A percentile compares a stretch with the other conserved stretches of the same genome.
phyloP scores from a whole-genome alignment of 2,888 invertebrate genomes.

The Alcis repandata region DNA sequence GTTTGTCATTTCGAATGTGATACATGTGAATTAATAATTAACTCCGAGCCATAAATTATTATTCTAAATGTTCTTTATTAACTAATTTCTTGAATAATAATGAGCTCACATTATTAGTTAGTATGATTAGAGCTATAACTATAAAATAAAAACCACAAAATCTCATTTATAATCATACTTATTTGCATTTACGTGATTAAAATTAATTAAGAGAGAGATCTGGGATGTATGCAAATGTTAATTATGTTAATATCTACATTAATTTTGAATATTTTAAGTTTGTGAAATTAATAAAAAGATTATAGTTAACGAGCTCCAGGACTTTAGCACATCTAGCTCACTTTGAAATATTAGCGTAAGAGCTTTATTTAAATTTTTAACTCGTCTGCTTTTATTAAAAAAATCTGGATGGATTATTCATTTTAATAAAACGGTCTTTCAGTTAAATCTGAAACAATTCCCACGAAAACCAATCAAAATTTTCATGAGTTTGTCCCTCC shows the following conservation, averaged over 20 bases:
- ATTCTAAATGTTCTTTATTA: constrained; percentile 3
- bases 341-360: neutral
- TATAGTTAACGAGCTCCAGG: neutral
- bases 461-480: constrained; percentile 34
- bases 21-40: constrained; percentile 6
- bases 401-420: neutral
- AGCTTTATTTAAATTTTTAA: no score
- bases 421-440: constrained; percentile 6
- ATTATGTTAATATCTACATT: constrained; percentile 17
- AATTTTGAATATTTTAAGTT: constrained; percentile 14
- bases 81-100: constrained; percentile 11
- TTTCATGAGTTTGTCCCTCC: constrained; percentile 33
- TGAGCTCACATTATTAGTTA: constrained; percentile 1
- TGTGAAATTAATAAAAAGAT: constrained; percentile 8
- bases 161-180: constrained; percentile 14
- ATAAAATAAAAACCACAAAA: constrained; percentile 4
- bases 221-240: constrained; percentile 22
- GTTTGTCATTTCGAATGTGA: neutral
- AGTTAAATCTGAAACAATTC: constrained; percentile 22
- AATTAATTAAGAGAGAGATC: constrained; percentile 22
- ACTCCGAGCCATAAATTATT: neutral
- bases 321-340: neutral
- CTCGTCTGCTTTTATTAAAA: neutral
- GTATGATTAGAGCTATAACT: neutral
- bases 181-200: constrained; percentile 24